phyloP scores from a whole-genome alignment of 2,797 vertebrate genomes.

The Acanthurus lineatus region DNA sequence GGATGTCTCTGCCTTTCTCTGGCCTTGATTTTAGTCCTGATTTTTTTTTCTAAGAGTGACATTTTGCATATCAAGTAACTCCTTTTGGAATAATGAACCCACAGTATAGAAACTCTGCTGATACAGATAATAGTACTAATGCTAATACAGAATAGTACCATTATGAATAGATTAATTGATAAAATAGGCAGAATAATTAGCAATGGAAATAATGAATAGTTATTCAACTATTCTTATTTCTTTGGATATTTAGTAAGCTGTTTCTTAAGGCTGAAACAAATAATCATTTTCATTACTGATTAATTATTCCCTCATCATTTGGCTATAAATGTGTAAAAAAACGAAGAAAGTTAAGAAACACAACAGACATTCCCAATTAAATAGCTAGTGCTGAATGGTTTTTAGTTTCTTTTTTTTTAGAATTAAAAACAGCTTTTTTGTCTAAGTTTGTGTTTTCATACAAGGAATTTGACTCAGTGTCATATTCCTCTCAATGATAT shows the following conservation, averaged over 20 bases:
- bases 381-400: not conserved
- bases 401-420: not conserved
- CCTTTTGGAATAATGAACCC: not conserved
- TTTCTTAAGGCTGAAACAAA: not conserved
- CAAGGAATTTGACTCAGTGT: no score
- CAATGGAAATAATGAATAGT: not conserved
- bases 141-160: no score
- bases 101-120: not conserved
- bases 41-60: not conserved
- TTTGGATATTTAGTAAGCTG: not conserved
- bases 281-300: not conserved
- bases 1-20: slow-evolving; percentile 1
- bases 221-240: not conserved
- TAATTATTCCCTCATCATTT: not conserved
- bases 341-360: not conserved
- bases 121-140: no score
- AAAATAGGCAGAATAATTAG: not conserved
- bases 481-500: no score
- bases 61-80: slow-evolving; percentile 29
- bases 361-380: not conserved
- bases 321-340: not conserved
- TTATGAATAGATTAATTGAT: not conserved
- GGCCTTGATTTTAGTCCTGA: slow-evolving; percentile 8
- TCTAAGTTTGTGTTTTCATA: no score
- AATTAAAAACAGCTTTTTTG: not conserved